phyloP scores from a whole-genome alignment of 2,113 vertebrate species.

The Agapornis roseicollis region DNA sequence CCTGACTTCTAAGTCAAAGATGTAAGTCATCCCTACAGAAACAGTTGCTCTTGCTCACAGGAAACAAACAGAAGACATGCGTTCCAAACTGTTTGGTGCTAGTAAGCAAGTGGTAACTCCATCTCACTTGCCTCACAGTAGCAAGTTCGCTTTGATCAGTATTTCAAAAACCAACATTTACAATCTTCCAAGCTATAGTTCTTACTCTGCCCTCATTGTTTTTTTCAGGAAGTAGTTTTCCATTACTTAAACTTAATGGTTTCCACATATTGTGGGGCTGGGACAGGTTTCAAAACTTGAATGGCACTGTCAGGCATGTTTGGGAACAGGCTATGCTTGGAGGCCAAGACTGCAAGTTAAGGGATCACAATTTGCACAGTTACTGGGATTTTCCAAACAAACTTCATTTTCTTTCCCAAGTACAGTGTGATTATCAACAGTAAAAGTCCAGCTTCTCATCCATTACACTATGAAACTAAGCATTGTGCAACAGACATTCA shows the following conservation, averaged over 20 bases:
- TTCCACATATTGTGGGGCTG: background rate
- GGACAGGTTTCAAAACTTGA: background rate
- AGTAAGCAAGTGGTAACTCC: background rate
- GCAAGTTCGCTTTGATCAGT: background rate
- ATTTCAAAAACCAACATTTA: background rate
- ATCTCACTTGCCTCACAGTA: background rate
- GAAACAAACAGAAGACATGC: background rate
- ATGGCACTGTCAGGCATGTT: background rate
- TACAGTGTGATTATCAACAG: background rate
- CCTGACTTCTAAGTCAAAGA: background rate
- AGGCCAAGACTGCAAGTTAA: background rate
- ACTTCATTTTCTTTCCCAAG: background rate
- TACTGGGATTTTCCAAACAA: background rate
- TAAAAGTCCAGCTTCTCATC: background rate
- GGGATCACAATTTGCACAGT: background rate
- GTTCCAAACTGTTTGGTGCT: background rate
- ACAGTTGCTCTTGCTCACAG: background rate
- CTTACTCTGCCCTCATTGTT: background rate
- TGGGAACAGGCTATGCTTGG: background rate
- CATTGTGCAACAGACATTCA: constrained; percentile 7
- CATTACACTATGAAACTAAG: background rate
- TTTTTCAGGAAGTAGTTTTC: background rate
- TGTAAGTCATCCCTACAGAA: background rate
- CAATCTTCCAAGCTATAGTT: background rate
- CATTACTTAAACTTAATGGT: background rate